Evolutionary conservation across 2,797 vertebrate species (phyloP), one percentile per base, ranked within the genome.

Genomic region (Chaetodon trifasciatus): DNA sequence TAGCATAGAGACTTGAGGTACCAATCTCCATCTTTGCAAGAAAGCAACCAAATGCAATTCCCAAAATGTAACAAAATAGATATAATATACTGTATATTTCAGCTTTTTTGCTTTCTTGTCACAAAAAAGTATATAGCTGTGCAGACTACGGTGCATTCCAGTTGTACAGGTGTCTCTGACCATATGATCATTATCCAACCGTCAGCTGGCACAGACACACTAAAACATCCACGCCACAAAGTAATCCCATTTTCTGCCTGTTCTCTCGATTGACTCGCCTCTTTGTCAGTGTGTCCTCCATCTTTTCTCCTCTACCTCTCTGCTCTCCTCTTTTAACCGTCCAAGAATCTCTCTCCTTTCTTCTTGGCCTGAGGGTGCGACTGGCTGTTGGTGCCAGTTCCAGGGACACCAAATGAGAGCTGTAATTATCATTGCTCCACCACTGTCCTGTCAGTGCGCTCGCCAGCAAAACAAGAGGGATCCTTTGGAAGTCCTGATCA

Each of bases 391-490:
- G 88, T 94, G 92, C 91, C 94, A 93, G 87, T 78, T 93, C 86
- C 87, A 86, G 88, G 88, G 93, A 94, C 93, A 93, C 90, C 88
- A 89, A 93, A 94, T 94, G 88, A 93, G 94, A 92, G 94, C 90
- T 92, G 94, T 93, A 95, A 96, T 96, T 96, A 96, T 94, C 94
- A 95, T 95, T 91, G 94, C 93, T 95, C 84, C 84, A 90, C 91
- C 89, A 93, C 94, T 94, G 94, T 95, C 94, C 94, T 96, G 95
- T 96, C 95, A 95, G 94, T 79, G 90, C 63, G 58, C 91, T 94
- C 90, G 92, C 94, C 94, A 95, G 93, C 88, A 82, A 92, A 93
- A 94, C 93, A 90, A 90, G 93, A 93, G 92, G 92, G 90, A 94
- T 92, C 92, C 94, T 91, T 95, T 96, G 96, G 95, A 95, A 95